These are phyloP conservation scores for Patella depressa DNA, from an alignment of 2,888 invertebrate species.

Conservation along the genomic window DNA sequence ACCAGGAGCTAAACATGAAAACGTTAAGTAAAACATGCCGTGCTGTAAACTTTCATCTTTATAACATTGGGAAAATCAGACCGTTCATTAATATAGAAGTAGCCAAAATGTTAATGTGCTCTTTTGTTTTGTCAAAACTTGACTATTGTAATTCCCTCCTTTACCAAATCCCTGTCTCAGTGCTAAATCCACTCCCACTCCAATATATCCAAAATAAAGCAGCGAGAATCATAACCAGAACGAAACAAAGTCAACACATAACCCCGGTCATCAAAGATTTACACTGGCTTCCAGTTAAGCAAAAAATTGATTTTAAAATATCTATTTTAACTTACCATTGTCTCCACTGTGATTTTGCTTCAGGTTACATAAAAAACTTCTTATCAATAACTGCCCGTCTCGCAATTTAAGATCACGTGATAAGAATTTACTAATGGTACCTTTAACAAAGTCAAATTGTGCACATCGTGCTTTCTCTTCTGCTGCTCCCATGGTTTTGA, in stretches of 20 bases:
- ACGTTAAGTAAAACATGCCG: too few relatives aligned
- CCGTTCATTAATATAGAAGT: neutral
- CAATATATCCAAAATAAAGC: constrained; percentile 16
- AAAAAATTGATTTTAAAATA: neutral
- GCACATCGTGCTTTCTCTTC: neutral
- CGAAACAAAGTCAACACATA: neutral
- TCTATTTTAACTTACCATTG: too few relatives aligned
- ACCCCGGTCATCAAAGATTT: constrained; percentile 8
- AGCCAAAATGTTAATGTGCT: neutral
- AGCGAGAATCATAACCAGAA: constrained; percentile 15
- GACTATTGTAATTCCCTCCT: constrained; percentile 15
- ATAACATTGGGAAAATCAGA: constrained; percentile 14
- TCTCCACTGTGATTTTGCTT: neutral
- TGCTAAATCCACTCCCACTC: constrained; percentile 11
- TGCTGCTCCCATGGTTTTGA: neutral
- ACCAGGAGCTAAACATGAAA: neutral
- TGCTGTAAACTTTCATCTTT: constrained; percentile 7
- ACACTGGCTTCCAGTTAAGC: constrained; percentile 14
- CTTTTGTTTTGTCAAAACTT: neutral
- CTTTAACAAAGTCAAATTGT: neutral
- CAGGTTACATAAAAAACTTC: neutral
- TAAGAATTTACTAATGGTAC: too few relatives aligned
- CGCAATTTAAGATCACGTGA: too few relatives aligned
- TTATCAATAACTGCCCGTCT: neutral
- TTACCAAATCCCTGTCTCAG: neutral